Evolutionary conservation across 1,140 invertebrate species (phyloP).

Genomic region (Cephus cinctus): DNA sequence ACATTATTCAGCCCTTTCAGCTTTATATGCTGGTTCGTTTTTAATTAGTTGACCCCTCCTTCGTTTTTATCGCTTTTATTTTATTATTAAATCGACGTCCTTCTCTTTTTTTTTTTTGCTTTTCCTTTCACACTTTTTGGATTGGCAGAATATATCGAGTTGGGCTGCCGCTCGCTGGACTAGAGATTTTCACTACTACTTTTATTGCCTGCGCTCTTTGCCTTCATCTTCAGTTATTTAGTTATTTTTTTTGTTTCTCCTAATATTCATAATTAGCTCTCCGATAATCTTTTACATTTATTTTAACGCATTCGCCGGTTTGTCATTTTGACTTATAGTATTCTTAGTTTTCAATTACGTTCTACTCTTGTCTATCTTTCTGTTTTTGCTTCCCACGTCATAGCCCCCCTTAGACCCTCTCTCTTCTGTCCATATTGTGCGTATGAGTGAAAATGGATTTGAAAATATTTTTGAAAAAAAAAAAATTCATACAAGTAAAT

Average conservation of each 20-base stretch:
- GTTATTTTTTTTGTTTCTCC: background rate
- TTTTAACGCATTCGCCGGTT: too few species aligned
- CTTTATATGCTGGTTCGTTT: conserved; percentile 13
- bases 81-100: conserved; percentile 20
- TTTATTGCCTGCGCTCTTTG: conserved; percentile 44
- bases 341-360: too few species aligned
- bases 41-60: conserved; percentile 7
- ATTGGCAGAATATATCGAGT: conserved; percentile 42
- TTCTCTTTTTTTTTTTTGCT: conserved; percentile 20
- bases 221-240: background rate
- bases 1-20: conserved; percentile 12
- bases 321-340: too few species aligned
- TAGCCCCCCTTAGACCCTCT: background rate
- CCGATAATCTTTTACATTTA: too few species aligned
- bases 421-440: background rate
- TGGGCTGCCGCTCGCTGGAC: conserved; percentile 51
- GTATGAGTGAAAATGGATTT: background rate
- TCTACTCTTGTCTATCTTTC: conserved; percentile 7
- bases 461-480: background rate
- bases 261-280: background rate
- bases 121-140: conserved; percentile 37
- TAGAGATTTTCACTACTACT: conserved; percentile 57
- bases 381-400: conserved; percentile 8
- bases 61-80: conserved; percentile 10
- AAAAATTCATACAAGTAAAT: too few species aligned